Evolutionary conservation across 1,140 invertebrate species (phyloP).

Genomic region (Lanistes nyassanus): DNA sequence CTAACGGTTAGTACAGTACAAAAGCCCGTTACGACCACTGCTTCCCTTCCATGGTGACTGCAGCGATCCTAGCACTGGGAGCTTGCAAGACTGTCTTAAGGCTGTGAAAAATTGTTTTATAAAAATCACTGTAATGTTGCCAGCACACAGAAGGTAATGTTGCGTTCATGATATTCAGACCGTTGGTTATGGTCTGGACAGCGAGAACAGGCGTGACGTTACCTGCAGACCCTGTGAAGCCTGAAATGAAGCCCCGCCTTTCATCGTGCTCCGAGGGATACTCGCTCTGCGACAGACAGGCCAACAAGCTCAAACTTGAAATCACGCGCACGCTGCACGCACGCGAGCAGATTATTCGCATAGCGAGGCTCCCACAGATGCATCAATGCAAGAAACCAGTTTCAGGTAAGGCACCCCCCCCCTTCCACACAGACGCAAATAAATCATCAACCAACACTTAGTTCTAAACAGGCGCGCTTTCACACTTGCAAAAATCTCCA

Average conservation of each 20-base stretch:
- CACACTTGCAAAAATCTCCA: neutral
- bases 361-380: neutral
- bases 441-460: neutral
- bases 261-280: conserved; percentile 87
- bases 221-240: conserved; percentile 87
- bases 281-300: conserved; percentile 78
- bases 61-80: too few species aligned
- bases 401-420: neutral
- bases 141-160: too few species aligned
- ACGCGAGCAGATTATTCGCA: neutral
- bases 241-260: conserved; percentile 84
- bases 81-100: too few species aligned
- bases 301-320: neutral
- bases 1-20: too few species aligned
- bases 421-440: neutral
- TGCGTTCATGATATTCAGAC: too few species aligned
- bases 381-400: neutral
- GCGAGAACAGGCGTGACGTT: too few species aligned
- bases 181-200: too few species aligned
- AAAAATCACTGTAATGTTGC: too few species aligned
- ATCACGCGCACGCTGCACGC: neutral
- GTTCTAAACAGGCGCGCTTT: too few species aligned
- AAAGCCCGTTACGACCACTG: too few species aligned
- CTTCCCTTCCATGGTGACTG: too few species aligned
- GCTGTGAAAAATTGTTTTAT: too few species aligned